Base-by-base conservation (phyloP, 35 echinoderm and acorn worm species). In the Anneissia japonica region DNA sequence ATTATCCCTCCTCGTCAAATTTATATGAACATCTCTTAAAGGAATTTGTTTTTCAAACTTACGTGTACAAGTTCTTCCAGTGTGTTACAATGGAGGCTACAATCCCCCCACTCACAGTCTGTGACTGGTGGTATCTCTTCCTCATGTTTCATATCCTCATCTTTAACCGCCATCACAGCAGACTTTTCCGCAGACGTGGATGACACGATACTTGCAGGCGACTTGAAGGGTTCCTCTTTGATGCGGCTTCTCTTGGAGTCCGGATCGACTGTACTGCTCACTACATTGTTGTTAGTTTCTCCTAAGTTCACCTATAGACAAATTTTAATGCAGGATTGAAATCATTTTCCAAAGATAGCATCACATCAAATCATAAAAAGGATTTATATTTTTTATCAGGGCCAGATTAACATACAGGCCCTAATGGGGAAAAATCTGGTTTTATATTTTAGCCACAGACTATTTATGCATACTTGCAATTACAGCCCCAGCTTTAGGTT, bases 21-120 rank as follows among this genome's bases (percentile, higher is more conserved):
- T n/a, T n/a, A n/a, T n/a, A n/a, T n/a, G n/a, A n/a, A n/a, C n/a
- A n/a, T n/a, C n/a, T n/a, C n/a, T n/a, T n/a, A n/a, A n/a, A n/a
- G n/a, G n/a, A n/a, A n/a, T n/a, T n/a, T n/a, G n/a, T n/a, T n/a
- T n/a, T n/a, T n/a, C n/a, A n/a, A n/a, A 75, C 86, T 32, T 55
- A 99, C 96, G 83, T 99, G 96, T 38, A 99, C 96, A 19, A 99
- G 90, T 73, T 99, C 92, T 26, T 99, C 96, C 39, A 99, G 37
- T 4, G 96, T 99, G 29, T 93, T 89, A 85, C 86, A 99, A 37
- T 93, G 85, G 0, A 84, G 77, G 5, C 73, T 84, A 34, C 91
- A 99, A 77, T 91, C 89, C 14, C 35, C 14, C 96, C 96, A 99
- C 40, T 99, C 96, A 73, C 96, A 94, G 51, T 99, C 95, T 12